phyloP scores from a whole-genome alignment of 2,888 invertebrate species.

The Selenia dentaria region DNA sequence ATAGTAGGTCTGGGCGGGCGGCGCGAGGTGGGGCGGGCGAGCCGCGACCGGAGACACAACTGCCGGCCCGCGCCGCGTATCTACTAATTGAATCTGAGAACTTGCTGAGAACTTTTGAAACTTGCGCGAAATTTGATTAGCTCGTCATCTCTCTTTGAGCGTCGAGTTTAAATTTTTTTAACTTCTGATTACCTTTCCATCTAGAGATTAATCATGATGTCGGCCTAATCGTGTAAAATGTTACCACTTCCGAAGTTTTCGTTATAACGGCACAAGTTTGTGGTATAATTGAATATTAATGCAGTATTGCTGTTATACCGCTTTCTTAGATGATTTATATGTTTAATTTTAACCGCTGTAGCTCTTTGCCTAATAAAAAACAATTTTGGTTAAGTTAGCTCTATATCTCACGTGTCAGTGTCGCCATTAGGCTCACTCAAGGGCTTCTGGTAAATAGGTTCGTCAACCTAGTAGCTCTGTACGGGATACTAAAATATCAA shows the following conservation, averaged over 20 bases:
- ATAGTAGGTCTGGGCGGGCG: conserved; percentile 31
- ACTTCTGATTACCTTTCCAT: conserved; percentile 48
- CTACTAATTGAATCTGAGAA: conserved; percentile 79
- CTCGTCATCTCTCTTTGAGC: conserved; percentile 68
- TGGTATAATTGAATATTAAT: conserved; percentile 26
- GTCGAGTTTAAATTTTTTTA: conserved; percentile 61
- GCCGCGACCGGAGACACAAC: conserved; percentile 30
- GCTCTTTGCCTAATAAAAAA: no score
- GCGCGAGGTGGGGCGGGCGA: conserved; percentile 12
- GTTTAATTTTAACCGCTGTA: no score
- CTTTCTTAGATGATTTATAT: no score
- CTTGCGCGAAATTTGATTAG: conserved; percentile 74
- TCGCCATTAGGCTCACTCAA: no score
- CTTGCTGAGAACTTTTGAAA: conserved; percentile 67
- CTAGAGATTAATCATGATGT: conserved; percentile 45
- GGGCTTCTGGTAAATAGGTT: no score
- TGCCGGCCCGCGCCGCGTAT: conserved; percentile 52
- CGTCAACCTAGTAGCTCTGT: no score
- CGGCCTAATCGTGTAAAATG: conserved; percentile 39
- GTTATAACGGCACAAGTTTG: conserved; percentile 23
- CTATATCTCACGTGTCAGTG: no score
- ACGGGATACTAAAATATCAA: no score
- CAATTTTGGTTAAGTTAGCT: no score
- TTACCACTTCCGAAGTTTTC: conserved; percentile 35
- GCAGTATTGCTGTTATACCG: no score